Conservation (phyloP, 1,140 invertebrate species). For the Drosophila trapezifrons region DNA sequence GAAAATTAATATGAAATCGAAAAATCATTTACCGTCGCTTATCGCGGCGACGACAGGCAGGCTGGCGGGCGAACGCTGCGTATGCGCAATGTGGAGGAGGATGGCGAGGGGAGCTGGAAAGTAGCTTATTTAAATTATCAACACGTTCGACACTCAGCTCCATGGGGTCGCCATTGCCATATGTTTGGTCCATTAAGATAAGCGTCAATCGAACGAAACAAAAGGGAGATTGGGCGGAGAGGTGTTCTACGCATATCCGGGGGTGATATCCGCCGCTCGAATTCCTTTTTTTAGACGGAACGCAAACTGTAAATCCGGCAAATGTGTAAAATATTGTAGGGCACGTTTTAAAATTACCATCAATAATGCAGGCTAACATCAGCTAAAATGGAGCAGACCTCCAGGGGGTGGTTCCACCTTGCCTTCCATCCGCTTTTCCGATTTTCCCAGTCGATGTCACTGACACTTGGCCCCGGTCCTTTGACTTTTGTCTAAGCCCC, state of each 20-base stretch:
- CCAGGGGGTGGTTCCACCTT: constrained; percentile 40
- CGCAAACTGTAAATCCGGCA: constrained; percentile 77
- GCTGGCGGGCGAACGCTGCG: constrained; percentile 59
- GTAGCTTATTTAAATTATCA: constrained; percentile 83
- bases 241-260: constrained; percentile 12
- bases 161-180: constrained; percentile 47
- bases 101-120: constrained; percentile 52
- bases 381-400: constrained; percentile 9
- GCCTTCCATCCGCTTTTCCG: constrained; percentile 7
- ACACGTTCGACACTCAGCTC: constrained; percentile 55
- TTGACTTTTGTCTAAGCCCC: constrained; percentile 71
- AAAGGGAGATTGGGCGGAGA: constrained; percentile 42
- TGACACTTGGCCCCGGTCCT: constrained; percentile 64
- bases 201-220: constrained; percentile 78
- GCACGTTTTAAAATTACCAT: constrained; percentile 83
- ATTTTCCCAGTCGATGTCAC: constrained; percentile 55
- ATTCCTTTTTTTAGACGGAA: constrained; percentile 31
- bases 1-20: constrained; percentile 78
- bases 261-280: constrained; percentile 2
- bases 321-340: constrained; percentile 80
- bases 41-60: constrained; percentile 69
- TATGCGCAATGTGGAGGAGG: constrained; percentile 66
- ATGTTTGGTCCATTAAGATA: constrained; percentile 83
- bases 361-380: constrained; percentile 66
- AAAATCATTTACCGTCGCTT: constrained; percentile 79